These are phyloP conservation scores for Megamerina dolium DNA, from an alignment of 2,888 invertebrate genomes.

Conservation along the genomic window DNA sequence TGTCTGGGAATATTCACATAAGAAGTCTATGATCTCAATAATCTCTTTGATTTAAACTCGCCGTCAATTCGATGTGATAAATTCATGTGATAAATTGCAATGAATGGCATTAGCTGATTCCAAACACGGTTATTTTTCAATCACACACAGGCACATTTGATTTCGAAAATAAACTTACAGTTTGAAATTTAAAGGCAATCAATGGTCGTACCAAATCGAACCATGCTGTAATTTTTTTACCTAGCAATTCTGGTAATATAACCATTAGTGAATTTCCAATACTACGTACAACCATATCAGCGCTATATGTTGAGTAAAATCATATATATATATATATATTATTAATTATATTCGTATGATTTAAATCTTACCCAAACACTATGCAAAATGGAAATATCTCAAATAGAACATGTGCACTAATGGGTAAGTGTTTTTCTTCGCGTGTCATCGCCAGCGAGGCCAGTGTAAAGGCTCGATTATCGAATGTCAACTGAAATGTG, in stretches of 20 bases:
- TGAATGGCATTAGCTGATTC: no score
- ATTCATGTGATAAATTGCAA: no score
- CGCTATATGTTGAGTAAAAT: conserved; percentile 53
- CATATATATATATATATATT: not conserved
- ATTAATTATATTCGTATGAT: no score
- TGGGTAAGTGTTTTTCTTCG: conserved; percentile 82
- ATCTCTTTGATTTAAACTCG: no score
- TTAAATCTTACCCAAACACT: conserved; percentile 74
- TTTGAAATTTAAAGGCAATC: conserved; percentile 90
- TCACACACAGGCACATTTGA: no score
- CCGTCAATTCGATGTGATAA: no score
- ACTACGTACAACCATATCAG: conserved; percentile 81
- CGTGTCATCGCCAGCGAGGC: conserved; percentile 79
- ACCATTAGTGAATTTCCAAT: conserved; percentile 88
- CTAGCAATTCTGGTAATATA: conserved; percentile 78
- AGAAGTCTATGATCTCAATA: no score
- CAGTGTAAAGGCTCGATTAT: conserved; percentile 84
- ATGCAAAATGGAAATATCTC: conserved; percentile 98
- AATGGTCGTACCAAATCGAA: conserved; percentile 88
- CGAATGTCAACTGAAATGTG: conserved; percentile 88
- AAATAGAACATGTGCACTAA: conserved; percentile 83
- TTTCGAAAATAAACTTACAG: conserved; percentile 59
- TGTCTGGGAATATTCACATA: no score
- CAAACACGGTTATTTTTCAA: no score
- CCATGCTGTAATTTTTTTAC: conserved; percentile 85